Evolutionary conservation across 2,888 invertebrate genomes (phyloP).

Genomic region (Patella depressa): DNA sequence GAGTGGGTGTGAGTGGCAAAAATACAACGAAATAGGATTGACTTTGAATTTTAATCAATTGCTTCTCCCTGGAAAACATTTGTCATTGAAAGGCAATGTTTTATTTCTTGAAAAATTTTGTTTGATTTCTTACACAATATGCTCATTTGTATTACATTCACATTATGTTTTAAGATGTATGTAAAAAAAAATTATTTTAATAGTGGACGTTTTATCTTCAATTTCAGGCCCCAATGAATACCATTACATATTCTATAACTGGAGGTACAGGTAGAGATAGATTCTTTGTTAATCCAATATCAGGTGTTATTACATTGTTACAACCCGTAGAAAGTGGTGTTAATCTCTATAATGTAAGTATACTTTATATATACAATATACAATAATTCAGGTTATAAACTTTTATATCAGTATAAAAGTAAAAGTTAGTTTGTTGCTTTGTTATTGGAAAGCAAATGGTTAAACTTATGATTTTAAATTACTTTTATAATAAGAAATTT

Average conservation of each 20-base stretch:
- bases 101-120: too few species aligned
- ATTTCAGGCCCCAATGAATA: constrained; percentile 17
- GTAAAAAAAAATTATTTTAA: not conserved
- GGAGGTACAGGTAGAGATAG: not conserved
- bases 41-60: too few species aligned
- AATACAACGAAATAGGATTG: too few species aligned
- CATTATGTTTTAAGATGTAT: too few species aligned
- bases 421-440: not conserved
- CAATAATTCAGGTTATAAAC: not conserved
- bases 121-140: too few species aligned
- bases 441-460: not conserved
- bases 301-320: constrained; percentile 27
- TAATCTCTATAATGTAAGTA: constrained; percentile 34
- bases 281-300: constrained; percentile 19
- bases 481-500: not conserved
- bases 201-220: not conserved
- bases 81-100: too few species aligned
- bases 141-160: too few species aligned
- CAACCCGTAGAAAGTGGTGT: constrained; percentile 25
- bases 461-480: not conserved
- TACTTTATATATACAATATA: not conserved
- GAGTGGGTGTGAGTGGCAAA: too few species aligned
- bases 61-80: too few species aligned
- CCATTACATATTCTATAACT: not conserved
- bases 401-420: not conserved